phyloP scores from a whole-genome alignment of 2,888 invertebrate genomes.

The Leucophenga montana region DNA sequence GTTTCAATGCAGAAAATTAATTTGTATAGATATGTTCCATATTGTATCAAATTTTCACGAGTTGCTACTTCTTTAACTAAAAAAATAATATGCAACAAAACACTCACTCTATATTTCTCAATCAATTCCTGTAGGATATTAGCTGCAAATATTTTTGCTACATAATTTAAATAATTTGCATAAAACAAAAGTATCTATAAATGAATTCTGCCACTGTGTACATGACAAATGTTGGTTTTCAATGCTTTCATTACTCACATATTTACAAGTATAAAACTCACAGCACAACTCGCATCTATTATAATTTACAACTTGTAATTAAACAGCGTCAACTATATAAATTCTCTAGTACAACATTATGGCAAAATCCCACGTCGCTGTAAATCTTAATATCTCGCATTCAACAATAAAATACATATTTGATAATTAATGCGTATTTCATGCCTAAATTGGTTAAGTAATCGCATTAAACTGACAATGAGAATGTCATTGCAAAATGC shows the following conservation, averaged over 20 bases:
- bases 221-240: neutral
- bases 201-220: too few relatives aligned
- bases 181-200: too few relatives aligned
- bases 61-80: too few relatives aligned
- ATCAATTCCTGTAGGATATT: too few relatives aligned
- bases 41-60: too few relatives aligned
- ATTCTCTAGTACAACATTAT: neutral
- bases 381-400: conserved; percentile 5
- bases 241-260: neutral
- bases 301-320: neutral
- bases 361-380: neutral
- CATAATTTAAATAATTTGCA: too few relatives aligned
- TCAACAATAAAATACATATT: too few relatives aligned
- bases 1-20: too few relatives aligned
- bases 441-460: conserved; percentile 8
- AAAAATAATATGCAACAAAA: too few relatives aligned
- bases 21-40: too few relatives aligned
- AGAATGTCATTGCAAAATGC: neutral
- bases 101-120: too few relatives aligned
- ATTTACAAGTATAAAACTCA: neutral
- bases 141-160: too few relatives aligned
- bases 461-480: conserved; percentile 18
- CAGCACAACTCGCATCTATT: neutral
- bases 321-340: neutral
- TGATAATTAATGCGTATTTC: neutral